Conservation (phyloP, 2,888 invertebrate species). For the Dinocampus coccinellae region DNA sequence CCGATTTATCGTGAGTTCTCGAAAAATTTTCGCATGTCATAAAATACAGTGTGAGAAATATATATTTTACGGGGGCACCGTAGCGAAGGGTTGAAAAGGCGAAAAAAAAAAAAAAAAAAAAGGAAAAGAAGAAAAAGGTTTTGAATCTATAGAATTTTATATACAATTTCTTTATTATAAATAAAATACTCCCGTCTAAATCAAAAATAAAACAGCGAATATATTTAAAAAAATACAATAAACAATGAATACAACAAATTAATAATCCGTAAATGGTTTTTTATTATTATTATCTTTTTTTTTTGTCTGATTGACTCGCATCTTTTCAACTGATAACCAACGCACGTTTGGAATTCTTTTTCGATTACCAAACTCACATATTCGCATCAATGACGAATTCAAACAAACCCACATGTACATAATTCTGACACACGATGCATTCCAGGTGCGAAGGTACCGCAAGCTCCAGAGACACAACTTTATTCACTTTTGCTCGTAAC, state of each 20-base stretch:
- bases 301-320: too few relatives aligned
- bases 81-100: neutral
- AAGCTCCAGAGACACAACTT: constrained; percentile 66
- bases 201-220: too few relatives aligned
- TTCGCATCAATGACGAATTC: neutral
- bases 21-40: constrained; percentile 26
- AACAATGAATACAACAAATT: neutral
- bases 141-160: neutral
- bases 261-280: too few relatives aligned
- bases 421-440: constrained; percentile 20
- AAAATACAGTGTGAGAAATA: neutral
- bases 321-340: too few relatives aligned
- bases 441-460: constrained; percentile 55
- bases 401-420: neutral
- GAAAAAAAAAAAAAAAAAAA: neutral
- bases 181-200: too few relatives aligned
- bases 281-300: neutral
- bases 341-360: neutral
- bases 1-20: too few relatives aligned
- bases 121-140: neutral
- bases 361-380: neutral
- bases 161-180: neutral
- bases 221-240: too few relatives aligned
- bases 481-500: constrained; percentile 66
- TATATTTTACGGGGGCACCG: neutral